Conservation (phyloP, 2,113 vertebrate genomes). For the Gobius niger region DNA sequence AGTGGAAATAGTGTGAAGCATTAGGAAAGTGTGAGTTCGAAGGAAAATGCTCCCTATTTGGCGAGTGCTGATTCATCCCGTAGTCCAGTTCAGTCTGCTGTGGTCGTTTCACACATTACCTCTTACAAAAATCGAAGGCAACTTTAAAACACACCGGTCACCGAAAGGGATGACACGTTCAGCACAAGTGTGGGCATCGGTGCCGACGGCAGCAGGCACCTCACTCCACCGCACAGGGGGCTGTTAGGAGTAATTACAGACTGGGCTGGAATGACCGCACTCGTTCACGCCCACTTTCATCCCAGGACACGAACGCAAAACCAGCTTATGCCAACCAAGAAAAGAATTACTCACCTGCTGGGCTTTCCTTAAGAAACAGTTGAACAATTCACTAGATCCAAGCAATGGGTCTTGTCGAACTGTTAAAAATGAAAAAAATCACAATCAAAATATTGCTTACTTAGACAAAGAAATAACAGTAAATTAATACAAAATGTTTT, state of each 20-base stretch:
- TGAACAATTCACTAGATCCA: constrained; percentile 92
- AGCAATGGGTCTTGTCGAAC: constrained; percentile 93
- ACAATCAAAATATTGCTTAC: neutral
- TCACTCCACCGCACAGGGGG: constrained; percentile 16
- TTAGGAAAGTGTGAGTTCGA: constrained; percentile 12
- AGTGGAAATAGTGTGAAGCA: constrained; percentile 27
- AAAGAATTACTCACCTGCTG: constrained; percentile 86
- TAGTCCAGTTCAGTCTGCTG: neutral
- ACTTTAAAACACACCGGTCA: constrained; percentile 2
- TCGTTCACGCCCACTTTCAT: constrained; percentile 8
- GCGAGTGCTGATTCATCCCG: neutral
- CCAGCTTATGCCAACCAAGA: neutral
- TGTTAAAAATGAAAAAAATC: constrained; percentile 51
- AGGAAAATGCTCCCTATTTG: constrained; percentile 3
- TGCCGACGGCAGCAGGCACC: neutral
- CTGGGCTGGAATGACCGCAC: constrained; percentile 17
- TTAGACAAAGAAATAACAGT: neutral
- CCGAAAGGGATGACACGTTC: constrained; percentile 1
- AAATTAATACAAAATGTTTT: too few relatives aligned
- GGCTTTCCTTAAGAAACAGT: constrained; percentile 94
- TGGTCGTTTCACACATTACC: constrained; percentile 3
- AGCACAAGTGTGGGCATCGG: constrained; percentile 4
- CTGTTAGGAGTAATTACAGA: constrained; percentile 34
- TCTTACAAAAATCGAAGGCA: constrained; percentile 4
- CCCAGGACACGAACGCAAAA: constrained; percentile 12